These are phyloP conservation scores for Rhea americana DNA, from an alignment of 2,113 vertebrate genomes.

Conservation along the genomic window DNA sequence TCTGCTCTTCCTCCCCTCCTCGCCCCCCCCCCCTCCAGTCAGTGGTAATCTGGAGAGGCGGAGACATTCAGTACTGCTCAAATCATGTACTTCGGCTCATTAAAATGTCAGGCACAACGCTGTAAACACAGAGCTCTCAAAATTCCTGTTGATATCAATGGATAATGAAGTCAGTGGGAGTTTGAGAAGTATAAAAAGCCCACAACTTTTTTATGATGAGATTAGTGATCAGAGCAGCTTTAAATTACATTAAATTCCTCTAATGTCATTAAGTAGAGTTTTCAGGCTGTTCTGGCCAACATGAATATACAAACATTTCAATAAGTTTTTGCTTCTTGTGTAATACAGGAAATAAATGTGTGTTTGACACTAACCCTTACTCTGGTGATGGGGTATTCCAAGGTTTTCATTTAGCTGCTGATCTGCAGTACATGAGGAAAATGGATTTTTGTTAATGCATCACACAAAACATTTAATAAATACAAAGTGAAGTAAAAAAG, in stretches of 20 bases:
- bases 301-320: conserved; percentile 1
- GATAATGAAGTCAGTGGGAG: conserved; percentile 7
- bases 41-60: not conserved
- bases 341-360: not conserved
- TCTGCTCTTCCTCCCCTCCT: not conserved
- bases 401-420: not conserved
- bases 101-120: conserved; percentile 36
- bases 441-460: conserved; percentile 6
- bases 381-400: not conserved
- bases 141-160: conserved; percentile 7
- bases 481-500: conserved; percentile 3
- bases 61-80: not conserved
- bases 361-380: not conserved
- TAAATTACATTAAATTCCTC: conserved; percentile 11
- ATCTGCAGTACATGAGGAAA: not conserved
- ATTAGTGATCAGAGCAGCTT: conserved; percentile 5
- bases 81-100: not conserved
- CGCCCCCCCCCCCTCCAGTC: not conserved
- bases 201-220: not conserved
- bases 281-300: not conserved
- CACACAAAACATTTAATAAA: conserved; percentile 6
- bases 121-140: not conserved
- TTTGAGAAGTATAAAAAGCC: not conserved
- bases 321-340: conserved; percentile 9
- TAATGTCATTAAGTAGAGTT: not conserved